Base-by-base conservation (phyloP, 2,797 vertebrate genomes). In the Sebastes steindachneri region DNA sequence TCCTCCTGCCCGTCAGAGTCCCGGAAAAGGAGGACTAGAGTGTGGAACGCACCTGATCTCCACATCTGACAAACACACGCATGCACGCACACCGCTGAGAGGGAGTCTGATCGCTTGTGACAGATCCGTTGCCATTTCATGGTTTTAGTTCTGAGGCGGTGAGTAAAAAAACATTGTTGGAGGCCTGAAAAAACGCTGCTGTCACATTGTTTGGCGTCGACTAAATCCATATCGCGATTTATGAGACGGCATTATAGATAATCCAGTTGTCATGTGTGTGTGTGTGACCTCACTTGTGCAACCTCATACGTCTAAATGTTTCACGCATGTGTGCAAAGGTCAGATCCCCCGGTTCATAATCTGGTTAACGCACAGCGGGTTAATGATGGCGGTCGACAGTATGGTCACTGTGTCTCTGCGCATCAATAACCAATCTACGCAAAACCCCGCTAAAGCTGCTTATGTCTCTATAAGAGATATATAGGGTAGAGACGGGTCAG, bases 81-180 rank as follows among this genome's bases (percentile, higher is more conserved):
- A 67, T 51, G 59, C 69, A 76, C 28, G 67, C 67, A 25, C 31
- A 4, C 25, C 25, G 2, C 66, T 55, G 77, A 41, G 69, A 64
- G 35, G 14, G 33, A 75, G 73, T 9, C 25, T 88, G 85, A 88
- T 84, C 55, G 81, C 75, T 78, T 82, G 81, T 82, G 89, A 88
- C 89, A 82, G 72, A 85, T 68, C 80, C 5, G 63, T 72, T 87
- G 90, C 82, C 82, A 73, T 86, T 90, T 91, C 58, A 51, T 57
- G 63, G 59, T 55, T 73, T 86, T 33, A 62, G 75, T 77, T 82
- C 55, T 35, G 83, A 78, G 84, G 76, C 67, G 41, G 35, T 12
- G 48, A 59, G 41, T 2, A 9, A 5, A 45, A 9, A 71, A 80
- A 82, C 53, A 41, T 72, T 25, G 72, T 75, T 21, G n/a, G 51